Percentiles rank a stretch among this genome's conserved stretches.
phyloP scores from a whole-genome alignment of 1,140 invertebrate species.

The Monochamus saltuarius region DNA sequence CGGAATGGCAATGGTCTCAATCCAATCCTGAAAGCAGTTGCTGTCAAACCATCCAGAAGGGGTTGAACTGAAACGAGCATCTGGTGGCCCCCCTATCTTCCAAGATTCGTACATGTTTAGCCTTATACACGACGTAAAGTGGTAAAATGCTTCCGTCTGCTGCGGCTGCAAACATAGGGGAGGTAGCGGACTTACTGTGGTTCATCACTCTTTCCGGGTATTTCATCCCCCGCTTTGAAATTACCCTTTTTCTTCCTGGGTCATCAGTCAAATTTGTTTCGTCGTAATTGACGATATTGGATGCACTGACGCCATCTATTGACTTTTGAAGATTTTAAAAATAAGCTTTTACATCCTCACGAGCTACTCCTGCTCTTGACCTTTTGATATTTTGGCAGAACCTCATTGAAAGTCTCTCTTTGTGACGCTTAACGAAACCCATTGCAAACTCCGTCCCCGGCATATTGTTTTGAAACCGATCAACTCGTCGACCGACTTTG shows the following conservation, averaged over 20 bases:
- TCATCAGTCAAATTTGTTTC: constrained; percentile 14
- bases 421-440: not conserved
- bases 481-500: no score
- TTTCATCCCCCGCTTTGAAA: constrained; percentile 12
- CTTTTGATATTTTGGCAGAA: constrained; percentile 8
- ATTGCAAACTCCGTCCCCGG: no score
- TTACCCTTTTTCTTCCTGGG: no score
- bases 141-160: constrained; percentile 15
- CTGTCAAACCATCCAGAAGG: constrained; percentile 18
- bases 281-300: constrained; percentile 22
- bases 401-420: not conserved
- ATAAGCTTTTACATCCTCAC: not conserved
- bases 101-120: constrained; percentile 13
- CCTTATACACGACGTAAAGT: constrained; percentile 26
- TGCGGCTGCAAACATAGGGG: constrained; percentile 23
- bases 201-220: constrained; percentile 19
- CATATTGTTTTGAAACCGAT: no score
- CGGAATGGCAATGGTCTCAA: no score
- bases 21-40: no score
- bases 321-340: not conserved
- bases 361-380: not conserved
- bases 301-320: constrained; percentile 12
- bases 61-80: constrained; percentile 12
- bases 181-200: constrained; percentile 9
- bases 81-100: constrained; percentile 4